phyloP scores from a whole-genome alignment of 1,140 invertebrate species.

The Homalodisca vitripennis region DNA sequence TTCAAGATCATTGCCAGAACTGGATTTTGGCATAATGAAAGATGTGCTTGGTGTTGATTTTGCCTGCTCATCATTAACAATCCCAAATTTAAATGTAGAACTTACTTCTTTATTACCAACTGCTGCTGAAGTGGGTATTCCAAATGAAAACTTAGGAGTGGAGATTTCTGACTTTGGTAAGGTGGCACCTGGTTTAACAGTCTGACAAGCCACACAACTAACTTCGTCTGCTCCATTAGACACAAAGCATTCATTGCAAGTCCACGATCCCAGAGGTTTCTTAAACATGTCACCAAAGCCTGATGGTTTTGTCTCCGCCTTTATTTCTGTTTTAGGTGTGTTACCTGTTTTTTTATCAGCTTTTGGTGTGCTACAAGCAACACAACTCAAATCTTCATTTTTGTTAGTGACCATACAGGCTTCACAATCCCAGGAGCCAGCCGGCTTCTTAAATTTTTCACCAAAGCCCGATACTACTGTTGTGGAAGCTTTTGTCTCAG shows the following conservation, averaged over 20 bases:
- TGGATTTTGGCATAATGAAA: not conserved
- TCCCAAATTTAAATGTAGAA: conserved; percentile 49
- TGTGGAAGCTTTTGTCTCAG: conserved; percentile 30
- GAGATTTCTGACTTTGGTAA: conserved; percentile 35
- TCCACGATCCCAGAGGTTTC: conserved; percentile 55
- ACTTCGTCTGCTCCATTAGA: conserved; percentile 49
- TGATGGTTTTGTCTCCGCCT: not conserved
- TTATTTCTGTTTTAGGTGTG: conserved; percentile 48
- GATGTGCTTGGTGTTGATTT: not conserved
- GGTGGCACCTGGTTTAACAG: conserved; percentile 28
- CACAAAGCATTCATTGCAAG: conserved; percentile 59
- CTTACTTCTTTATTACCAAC: conserved; percentile 9
- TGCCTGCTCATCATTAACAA: conserved; percentile 44
- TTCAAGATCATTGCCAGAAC: too few species aligned
- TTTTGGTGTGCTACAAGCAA: conserved; percentile 48
- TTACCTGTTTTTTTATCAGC: conserved; percentile 42
- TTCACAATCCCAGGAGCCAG: conserved; percentile 59
- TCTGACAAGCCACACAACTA: conserved; percentile 55
- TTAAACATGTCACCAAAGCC: conserved; percentile 55
- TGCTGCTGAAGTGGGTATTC: conserved; percentile 44
- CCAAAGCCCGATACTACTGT: conserved; percentile 48
- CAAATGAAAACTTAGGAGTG: conserved; percentile 48
- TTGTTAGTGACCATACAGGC: conserved; percentile 61
- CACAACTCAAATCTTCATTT: conserved; percentile 52
- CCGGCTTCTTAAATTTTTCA: conserved; percentile 51